Percentiles rank a stretch among this genome's conserved stretches.
Evolutionary conservation across 2,888 invertebrate genomes (phyloP).

Genomic region (Chrysodeixis includens): DNA sequence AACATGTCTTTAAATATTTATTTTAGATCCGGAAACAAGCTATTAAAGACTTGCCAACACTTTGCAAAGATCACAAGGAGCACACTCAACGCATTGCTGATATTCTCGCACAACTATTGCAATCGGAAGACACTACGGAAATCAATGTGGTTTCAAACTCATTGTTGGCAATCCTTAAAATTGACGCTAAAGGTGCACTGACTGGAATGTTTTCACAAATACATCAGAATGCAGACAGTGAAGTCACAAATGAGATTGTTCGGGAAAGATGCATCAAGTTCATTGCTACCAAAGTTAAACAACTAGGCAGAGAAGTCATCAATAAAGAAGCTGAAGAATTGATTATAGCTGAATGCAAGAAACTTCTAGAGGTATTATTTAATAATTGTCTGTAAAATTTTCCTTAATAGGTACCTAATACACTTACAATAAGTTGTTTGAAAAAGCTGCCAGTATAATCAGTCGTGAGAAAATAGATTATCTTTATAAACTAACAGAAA

Average conservation of each 20-base stretch:
- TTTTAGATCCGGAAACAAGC: constrained; percentile 97
- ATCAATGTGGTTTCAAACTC: constrained; percentile 95
- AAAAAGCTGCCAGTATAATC: too few species aligned
- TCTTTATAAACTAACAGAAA: too few species aligned
- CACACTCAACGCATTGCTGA: constrained; percentile 96
- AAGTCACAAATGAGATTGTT: constrained; percentile 91
- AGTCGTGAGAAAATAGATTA: too few species aligned
- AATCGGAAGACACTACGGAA: constrained; percentile 95
- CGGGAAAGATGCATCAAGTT: constrained; percentile 97
- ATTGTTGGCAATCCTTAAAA: constrained; percentile 93
- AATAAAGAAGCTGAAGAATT: constrained; percentile 96
- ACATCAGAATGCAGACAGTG: constrained; percentile 83
- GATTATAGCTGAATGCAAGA: constrained; percentile 95
- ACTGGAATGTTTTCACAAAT: constrained; percentile 89
- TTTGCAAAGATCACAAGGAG: constrained; percentile 96
- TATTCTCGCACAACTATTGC: constrained; percentile 96
- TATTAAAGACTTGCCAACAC: constrained; percentile 95
- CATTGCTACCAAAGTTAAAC: constrained; percentile 94
- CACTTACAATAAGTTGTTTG: too few species aligned
- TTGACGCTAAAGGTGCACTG: constrained; percentile 91
- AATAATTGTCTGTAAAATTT: background rate
- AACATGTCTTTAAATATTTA: background rate
- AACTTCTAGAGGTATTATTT: constrained; percentile 92
- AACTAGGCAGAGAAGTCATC: constrained; percentile 93
- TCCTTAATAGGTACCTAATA: too few species aligned